Conservation (phyloP, 2,113 vertebrate species). For the Xenotilapia leptura region DNA sequence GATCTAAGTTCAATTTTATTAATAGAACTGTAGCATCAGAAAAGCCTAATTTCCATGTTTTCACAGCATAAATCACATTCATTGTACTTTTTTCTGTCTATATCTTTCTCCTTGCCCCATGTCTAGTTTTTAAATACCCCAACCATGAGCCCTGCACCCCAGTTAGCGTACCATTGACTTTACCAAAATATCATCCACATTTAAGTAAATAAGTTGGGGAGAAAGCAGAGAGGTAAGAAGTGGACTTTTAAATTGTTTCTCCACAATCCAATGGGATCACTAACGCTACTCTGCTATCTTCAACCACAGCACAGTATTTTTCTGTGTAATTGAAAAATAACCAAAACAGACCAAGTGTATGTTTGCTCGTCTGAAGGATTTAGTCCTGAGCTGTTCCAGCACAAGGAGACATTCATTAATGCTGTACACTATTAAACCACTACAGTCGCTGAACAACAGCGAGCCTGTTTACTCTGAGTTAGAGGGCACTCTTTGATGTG, state of each 20-base stretch:
- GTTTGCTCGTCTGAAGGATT: not conserved
- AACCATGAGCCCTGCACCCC: not conserved
- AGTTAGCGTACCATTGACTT: not conserved
- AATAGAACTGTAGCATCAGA: not conserved
- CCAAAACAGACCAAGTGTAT: not conserved
- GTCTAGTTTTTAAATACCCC: not conserved
- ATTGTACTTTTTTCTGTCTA: not conserved
- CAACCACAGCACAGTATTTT: not conserved
- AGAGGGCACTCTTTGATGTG: constrained; percentile 37
- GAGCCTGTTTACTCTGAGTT: constrained; percentile 5
- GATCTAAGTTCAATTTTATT: not conserved
- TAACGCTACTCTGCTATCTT: not conserved
- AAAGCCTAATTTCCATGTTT: not conserved
- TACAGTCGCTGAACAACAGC: not conserved
- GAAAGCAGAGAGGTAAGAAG: not conserved
- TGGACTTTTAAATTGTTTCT: not conserved
- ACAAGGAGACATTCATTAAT: constrained; percentile 10
- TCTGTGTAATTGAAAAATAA: not conserved
- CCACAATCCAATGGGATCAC: not conserved
- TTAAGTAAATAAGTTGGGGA: not conserved
- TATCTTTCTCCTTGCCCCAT: not conserved
- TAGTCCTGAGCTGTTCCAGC: not conserved
- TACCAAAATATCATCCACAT: not conserved
- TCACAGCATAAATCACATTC: not conserved
- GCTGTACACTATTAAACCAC: constrained; percentile 3